A percentile compares a stretch with the other conserved stretches of the same genome.
These are phyloP conservation scores for Microplitis manilae DNA, from an alignment of 2,888 invertebrate genomes.

Conservation along the genomic window DNA sequence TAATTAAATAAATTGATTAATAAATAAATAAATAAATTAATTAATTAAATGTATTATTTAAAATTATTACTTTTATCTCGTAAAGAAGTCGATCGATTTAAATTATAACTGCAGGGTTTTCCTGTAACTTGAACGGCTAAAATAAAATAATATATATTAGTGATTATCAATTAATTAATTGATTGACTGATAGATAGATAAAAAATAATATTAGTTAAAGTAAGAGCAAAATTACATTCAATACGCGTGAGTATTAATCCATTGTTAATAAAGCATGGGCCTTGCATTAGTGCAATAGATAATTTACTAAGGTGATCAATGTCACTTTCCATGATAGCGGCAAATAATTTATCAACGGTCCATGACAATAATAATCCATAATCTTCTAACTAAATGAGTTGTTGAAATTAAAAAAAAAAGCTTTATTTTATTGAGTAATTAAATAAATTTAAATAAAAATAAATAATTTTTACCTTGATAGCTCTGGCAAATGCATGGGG, in stretches of 20 bases:
- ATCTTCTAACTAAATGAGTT: constrained; percentile 78
- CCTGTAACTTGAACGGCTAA: constrained; percentile 77
- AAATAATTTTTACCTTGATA: constrained; percentile 60
- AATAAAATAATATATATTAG: constrained; percentile 49
- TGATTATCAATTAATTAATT: neutral
- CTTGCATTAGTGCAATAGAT: constrained; percentile 81
- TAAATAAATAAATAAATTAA: neutral
- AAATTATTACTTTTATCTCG: constrained; percentile 52
- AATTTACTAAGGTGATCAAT: constrained; percentile 82
- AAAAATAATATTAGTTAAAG: constrained; percentile 7
- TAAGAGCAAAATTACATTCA: constrained; percentile 78
- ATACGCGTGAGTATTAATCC: constrained; percentile 82
- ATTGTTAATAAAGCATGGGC: constrained; percentile 83
- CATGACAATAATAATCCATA: constrained; percentile 86
- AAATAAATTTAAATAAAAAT: neutral
- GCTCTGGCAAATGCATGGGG: constrained; percentile 60
- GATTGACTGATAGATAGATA: neutral
- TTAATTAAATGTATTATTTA: constrained; percentile 19
- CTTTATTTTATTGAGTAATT: neutral
- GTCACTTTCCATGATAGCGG: constrained; percentile 84
- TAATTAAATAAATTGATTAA: neutral
- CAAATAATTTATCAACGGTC: constrained; percentile 83
- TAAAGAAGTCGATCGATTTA: constrained; percentile 64
- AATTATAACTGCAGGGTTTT: constrained; percentile 74
- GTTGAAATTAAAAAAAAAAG: constrained; percentile 1